Evolutionary conservation across 2,797 vertebrate species (phyloP).

Genomic region (Phylloscopus collybita): DNA sequence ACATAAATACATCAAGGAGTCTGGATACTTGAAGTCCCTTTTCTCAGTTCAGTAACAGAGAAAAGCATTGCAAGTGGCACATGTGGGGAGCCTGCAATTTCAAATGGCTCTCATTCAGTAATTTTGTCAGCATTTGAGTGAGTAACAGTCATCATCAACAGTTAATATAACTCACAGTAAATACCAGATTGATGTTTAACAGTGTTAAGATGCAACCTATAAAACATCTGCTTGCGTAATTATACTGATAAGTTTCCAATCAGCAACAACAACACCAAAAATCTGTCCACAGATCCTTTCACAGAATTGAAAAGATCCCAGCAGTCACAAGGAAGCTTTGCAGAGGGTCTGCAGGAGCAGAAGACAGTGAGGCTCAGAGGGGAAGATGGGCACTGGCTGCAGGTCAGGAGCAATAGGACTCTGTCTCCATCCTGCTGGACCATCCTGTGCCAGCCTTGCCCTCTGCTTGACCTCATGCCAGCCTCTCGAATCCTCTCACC

Average conservation of each 20-base stretch:
- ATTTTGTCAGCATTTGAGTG: constrained; percentile 17
- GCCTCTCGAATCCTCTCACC: not conserved
- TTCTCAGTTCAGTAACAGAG: not conserved
- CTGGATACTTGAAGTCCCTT: not conserved
- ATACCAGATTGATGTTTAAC: constrained; percentile 14
- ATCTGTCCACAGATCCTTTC: not conserved
- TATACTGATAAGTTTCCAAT: constrained; percentile 17
- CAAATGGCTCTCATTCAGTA: not conserved
- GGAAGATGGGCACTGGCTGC: not conserved
- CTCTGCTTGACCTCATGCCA: accelerated
- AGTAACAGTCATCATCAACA: constrained; percentile 14
- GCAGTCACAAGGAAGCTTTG: not conserved
- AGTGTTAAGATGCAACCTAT: not conserved
- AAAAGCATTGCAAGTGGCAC: not conserved
- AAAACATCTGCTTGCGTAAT: not conserved
- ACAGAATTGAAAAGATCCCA: not conserved
- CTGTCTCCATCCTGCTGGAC: not conserved
- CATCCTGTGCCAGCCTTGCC: not conserved
- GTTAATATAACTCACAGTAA: constrained; percentile 18
- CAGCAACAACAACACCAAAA: not conserved
- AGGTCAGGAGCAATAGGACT: not conserved
- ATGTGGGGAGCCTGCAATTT: not conserved
- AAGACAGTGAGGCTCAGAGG: accelerated
- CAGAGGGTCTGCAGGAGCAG: not conserved
- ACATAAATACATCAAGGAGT: not conserved